Evolutionary conservation across 2,888 invertebrate species (phyloP), one percentile per base, ranked within the genome.

Genomic region (Phyllotreta striolata): DNA sequence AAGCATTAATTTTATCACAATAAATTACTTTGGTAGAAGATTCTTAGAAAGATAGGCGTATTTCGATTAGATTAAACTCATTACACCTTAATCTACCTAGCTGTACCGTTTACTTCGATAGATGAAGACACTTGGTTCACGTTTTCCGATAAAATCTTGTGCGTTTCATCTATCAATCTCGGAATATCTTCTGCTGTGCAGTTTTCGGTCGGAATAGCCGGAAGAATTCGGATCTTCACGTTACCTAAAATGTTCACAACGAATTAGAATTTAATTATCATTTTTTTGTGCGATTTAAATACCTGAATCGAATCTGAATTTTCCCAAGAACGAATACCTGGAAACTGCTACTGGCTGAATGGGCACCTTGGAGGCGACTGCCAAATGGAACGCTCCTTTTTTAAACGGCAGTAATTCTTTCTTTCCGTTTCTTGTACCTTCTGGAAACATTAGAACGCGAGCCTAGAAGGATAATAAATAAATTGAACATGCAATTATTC

Each of bases 341-440:
- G 94, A 95, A 63, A 95, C 89, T 24, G 95, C 93, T 0, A 96
- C 89, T 0, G 97, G 96, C 76, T 95, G 91, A 66, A 97, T 90
- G 3, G 95, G 93, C 64, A 93, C 89, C 76, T 88, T 88, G 4
- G 92, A 91, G 70, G 89, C 88, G 67, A 96, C 84, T 0, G 98
- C 97, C 68, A 97, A 89, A 81, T 96, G 95, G 83, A 98, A 98
- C 3, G 95, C 96, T 6, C 97, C 97, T 80, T 97, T 98, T 79
- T 98, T 96, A 82, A 98, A 96, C 1, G 95, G 93, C 72, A 96
- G 82, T 74, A 98, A 82, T 34, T 87, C 86, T 37, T 89, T 90
- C 3, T 86, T 87, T n/a, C 87, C 86, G 77, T 91, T 89, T 66
- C 98, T 85, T 6, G 96, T 96, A 10, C 97, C 97, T 83, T 98